These are phyloP conservation scores for Brachionus sp. DNA, from an alignment of 1,140 invertebrate species.

Conservation along the genomic window DNA sequence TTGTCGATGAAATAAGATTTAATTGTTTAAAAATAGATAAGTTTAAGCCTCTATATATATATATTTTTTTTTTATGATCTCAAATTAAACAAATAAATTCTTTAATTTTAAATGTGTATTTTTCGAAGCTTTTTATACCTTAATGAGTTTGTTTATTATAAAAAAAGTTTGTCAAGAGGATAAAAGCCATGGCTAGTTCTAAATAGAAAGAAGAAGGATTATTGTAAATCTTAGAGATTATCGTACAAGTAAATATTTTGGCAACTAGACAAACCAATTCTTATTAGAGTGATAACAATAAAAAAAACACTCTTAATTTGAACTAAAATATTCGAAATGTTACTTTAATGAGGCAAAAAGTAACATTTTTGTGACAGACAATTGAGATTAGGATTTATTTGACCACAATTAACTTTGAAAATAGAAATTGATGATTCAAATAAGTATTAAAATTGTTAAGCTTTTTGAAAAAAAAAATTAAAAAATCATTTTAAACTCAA, in stretches of 20 bases:
- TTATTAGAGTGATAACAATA: not conserved
- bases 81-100: not conserved
- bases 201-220: not conserved
- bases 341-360: not conserved
- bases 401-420: constrained; percentile 1
- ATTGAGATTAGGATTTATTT: not conserved
- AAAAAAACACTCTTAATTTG: constrained; percentile 5
- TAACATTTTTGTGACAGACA: not conserved
- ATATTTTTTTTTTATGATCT: not conserved
- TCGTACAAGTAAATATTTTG: not conserved
- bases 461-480: not conserved
- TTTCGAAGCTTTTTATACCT: not conserved
- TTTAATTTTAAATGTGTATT: not conserved
- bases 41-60: not conserved
- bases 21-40: not conserved
- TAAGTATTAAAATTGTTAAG: not conserved
- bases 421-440: not conserved
- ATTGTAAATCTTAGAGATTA: not conserved
- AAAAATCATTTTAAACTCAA: not conserved
- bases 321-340: not conserved
- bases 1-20: not conserved
- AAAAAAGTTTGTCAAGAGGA: not conserved
- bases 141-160: too few species aligned
- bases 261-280: not conserved
- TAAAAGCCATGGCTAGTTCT: not conserved